Evolutionary conservation across 2,888 invertebrate genomes (phyloP), one percentile per base, ranked within the genome.

Genomic region (Gymnoscelis rufifasciata): DNA sequence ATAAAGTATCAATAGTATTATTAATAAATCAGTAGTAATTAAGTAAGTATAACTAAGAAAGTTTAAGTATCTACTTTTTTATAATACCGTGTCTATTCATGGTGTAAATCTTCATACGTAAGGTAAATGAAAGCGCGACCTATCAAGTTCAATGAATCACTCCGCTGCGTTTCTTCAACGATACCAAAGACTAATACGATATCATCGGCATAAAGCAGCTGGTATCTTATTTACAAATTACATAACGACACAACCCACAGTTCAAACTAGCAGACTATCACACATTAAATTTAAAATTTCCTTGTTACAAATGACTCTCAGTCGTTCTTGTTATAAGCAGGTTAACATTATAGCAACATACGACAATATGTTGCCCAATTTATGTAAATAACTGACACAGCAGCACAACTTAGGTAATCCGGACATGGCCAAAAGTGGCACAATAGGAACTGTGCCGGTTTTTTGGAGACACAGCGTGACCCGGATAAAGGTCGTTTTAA

Each of bases 381-480:
- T 47, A 54, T 51, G 54, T 29, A 41, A 54, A 51, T 47, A 40
- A n/a, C 39, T 40, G 38, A 35, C 43, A 43, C 30, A 37, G 40
- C 7, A n/a, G n/a, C n/a, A 14, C 19, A 42, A 36, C 37, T 54
- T 43, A 39, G 24, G 51, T 49, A 54, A 54, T 45, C 28, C 51
- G 43, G 42, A 50, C 43, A 51, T 46, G 45, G 43, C 47, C 15
- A 1, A 42, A 43, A 42, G 38, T 37, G 26, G 44, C 19, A 45
- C 50, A 43, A 12, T 12, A 27, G 23, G 35, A 42, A 39, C 31
- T 45, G 28, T 40, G 44, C 24, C 39, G 28, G n/a, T 8, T 45
- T 15, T 33, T 19, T 19, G 7, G 19, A 19, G n/a, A 19, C 26
- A 26, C 19, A 8, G 5, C 8, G 1, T 33, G 14, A 33, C 31